Percentiles rank a stretch among this genome's conserved stretches.
Conservation (phyloP, 2,888 invertebrate species). For the Lamellibrachia columna region DNA sequence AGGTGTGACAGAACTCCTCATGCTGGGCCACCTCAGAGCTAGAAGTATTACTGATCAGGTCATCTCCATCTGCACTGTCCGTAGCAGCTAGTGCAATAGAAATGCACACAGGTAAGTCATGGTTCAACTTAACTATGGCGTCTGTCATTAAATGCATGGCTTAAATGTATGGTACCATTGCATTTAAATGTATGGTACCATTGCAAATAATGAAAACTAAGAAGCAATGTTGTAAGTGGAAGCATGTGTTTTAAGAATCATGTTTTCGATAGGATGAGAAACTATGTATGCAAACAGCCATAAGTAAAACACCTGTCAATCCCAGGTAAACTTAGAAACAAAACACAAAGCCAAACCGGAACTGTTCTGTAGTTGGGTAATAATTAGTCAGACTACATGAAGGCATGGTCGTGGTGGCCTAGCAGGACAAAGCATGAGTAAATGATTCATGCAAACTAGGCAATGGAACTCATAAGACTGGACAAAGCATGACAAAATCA, state of each 20-base stretch:
- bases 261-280: not conserved
- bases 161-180: not conserved
- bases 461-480: not conserved
- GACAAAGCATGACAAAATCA: not conserved
- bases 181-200: not conserved
- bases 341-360: not conserved
- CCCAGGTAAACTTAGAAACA: not conserved
- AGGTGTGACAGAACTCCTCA: conserved; percentile 51
- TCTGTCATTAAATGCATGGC: not conserved
- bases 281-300: not conserved
- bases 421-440: not conserved
- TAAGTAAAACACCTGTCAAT: not conserved
- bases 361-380: not conserved
- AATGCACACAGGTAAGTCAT: not conserved
- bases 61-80: conserved; percentile 37
- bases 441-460: not conserved
- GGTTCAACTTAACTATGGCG: not conserved
- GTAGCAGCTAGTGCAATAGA: conserved; percentile 11
- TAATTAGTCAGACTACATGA: not conserved
- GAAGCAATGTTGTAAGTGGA: not conserved
- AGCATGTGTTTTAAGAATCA: not conserved
- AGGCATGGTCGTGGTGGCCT: not conserved
- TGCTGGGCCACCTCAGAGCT: conserved; percentile 57
- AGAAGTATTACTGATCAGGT: conserved; percentile 52
- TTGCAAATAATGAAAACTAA: not conserved